Evolutionary conservation across 2,888 invertebrate species (phyloP), one percentile per base, ranked within the genome.

Genomic region (Chalcosyrphus nemorum): DNA sequence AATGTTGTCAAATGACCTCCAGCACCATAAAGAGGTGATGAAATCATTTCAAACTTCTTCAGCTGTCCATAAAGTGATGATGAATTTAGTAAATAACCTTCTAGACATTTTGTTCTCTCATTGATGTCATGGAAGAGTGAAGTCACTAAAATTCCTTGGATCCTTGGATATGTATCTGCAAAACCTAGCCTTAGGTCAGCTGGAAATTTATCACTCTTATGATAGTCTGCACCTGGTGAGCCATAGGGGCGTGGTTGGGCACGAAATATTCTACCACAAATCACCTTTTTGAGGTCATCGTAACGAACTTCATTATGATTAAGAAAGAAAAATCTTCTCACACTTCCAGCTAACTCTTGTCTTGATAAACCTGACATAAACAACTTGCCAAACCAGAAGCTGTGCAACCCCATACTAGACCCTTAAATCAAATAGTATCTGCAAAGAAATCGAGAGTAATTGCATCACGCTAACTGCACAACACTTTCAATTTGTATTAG

Each of bases 391-490:
- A 32, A 9, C 35, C 13, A 35, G 15, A 50, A 35, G 15, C 35
- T 9, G 35, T 41, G 41, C 38, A 52, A 38, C 11, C 38, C 24
- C 15, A 45, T 17, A 61, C 17, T 6, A 24, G 5, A 17, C 11
- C 17, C 13, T 11, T 2, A n/a, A 15, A 52, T n/a, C n/a, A n/a
- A n/a, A n/a, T n/a, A n/a, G n/a, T n/a, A 27, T 52, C 13, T 27
- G 4, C 7, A 35, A 52, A 24, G 56, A 77, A 82, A 77, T 68
- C 72, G 72, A 68, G 61, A 82, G 77, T 77, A 59, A 78, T 63
- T 76, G 65, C 56, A 70, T 45, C 15, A 65, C 54, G 52, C 21
- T 29, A 65, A 52, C 54, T 47, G 52, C 72, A 66, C 68, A 71
- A 35, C 54, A 41, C 66, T 59, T 52, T 47, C 29, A 47, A 70